Percentiles rank a stretch among this genome's conserved stretches.
phyloP scores from a whole-genome alignment of 2,113 vertebrate species.

The Cyprinodon variegatus region DNA sequence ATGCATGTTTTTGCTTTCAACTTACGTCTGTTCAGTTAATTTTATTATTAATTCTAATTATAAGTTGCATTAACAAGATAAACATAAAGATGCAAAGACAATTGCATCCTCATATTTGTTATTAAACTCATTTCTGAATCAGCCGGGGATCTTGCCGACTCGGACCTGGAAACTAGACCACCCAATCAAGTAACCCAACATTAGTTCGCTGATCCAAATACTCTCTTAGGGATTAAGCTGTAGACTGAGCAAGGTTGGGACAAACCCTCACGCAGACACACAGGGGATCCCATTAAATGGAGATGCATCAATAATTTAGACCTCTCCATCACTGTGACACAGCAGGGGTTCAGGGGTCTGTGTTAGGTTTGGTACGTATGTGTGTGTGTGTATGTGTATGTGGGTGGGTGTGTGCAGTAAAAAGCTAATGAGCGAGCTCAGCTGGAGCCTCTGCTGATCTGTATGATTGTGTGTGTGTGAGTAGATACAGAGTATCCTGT shows the following conservation, averaged over 20 bases:
- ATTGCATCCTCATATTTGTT: constrained; percentile 1
- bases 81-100: background rate
- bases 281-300: constrained; percentile 62
- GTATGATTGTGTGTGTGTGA: constrained; percentile 10
- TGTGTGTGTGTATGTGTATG: too few relatives aligned
- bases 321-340: constrained; percentile 64
- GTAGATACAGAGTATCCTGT: background rate
- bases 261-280: constrained; percentile 42
- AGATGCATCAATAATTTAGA: constrained; percentile 76
- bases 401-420: background rate
- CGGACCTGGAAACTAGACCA: constrained; percentile 6
- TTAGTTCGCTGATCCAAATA: constrained; percentile 44
- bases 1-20: too few relatives aligned
- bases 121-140: constrained; percentile 2
- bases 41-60: background rate
- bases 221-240: constrained; percentile 53
- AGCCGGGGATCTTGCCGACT: constrained; percentile 12
- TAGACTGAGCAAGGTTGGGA: constrained; percentile 15
- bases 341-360: constrained; percentile 42
- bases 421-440: constrained; percentile 60
- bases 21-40: too few relatives aligned
- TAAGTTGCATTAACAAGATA: background rate
- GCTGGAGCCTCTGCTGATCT: constrained; percentile 50
- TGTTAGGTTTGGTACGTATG: background rate
- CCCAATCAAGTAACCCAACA: constrained; percentile 41